phyloP scores from a whole-genome alignment of 1,140 invertebrate species.

The Drosophila bifasciata region DNA sequence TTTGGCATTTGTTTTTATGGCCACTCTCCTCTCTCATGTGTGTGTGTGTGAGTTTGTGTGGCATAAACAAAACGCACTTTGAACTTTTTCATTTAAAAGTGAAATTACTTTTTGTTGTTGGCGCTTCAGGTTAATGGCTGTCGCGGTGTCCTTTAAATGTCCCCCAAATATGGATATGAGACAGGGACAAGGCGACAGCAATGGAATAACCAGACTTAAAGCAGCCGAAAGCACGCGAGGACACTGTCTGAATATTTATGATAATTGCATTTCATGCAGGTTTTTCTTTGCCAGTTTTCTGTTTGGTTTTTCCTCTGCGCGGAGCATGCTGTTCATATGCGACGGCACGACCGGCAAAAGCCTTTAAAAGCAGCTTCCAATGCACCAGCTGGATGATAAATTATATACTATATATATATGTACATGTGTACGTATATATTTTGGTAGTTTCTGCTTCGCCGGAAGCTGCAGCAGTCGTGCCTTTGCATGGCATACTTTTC shows the following conservation, averaged over 20 bases:
- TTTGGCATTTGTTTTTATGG: conserved; percentile 79
- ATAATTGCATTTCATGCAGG: conserved; percentile 80
- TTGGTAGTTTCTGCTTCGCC: conserved; percentile 31
- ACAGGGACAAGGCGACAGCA: neutral
- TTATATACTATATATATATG: conserved; percentile 40
- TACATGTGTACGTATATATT: conserved; percentile 12
- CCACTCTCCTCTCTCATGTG: conserved; percentile 43
- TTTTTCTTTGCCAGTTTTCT: conserved; percentile 26
- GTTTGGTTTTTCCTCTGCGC: conserved; percentile 12
- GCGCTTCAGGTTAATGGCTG: conserved; percentile 62
- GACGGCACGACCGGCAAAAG: conserved; percentile 51
- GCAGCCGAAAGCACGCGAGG: conserved; percentile 8
- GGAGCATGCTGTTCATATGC: conserved; percentile 43
- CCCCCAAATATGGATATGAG: conserved; percentile 62
- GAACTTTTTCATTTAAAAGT: conserved; percentile 81
- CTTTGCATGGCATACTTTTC: conserved; percentile 71
- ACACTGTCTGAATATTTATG: conserved; percentile 73
- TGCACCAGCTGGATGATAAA: conserved; percentile 52
- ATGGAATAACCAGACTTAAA: conserved; percentile 28
- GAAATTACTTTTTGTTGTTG: conserved; percentile 73
- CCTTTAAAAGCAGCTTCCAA: conserved; percentile 71
- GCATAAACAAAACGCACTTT: conserved; percentile 72
- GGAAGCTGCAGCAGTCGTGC: conserved; percentile 47
- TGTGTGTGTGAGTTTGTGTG: conserved; percentile 19
- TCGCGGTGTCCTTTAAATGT: conserved; percentile 74